Percentiles rank a stretch among this genome's conserved stretches.
Evolutionary conservation across 1,140 invertebrate genomes (phyloP).

Genomic region (Tetramorium parvispinum): DNA sequence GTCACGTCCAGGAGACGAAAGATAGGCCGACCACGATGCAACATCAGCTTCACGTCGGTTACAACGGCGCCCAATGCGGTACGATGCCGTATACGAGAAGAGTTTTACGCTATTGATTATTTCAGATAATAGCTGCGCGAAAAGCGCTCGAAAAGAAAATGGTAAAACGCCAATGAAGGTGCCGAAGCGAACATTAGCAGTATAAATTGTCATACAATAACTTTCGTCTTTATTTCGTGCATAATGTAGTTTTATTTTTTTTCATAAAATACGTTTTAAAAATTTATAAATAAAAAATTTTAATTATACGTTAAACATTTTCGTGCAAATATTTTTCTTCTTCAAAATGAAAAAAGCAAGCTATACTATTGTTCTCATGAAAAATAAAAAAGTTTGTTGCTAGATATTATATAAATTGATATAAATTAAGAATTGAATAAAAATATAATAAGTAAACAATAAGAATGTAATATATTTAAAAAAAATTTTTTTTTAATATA

Average conservation of each 20-base stretch:
- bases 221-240: not conserved
- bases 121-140: not conserved
- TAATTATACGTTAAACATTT: not conserved
- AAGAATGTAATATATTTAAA: not conserved
- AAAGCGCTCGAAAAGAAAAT: not conserved
- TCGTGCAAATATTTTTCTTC: not conserved
- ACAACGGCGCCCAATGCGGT: slow-evolving; percentile 70
- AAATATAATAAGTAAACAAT: not conserved
- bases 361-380: not conserved
- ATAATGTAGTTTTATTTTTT: not conserved
- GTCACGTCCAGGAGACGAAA: slow-evolving; percentile 63
- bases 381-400: not conserved
- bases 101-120: not conserved
- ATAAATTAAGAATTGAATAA: not conserved
- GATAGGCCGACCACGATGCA: slow-evolving; percentile 68
- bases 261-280: not conserved
- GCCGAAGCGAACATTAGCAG: not conserved
- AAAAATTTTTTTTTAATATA: not conserved
- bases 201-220: not conserved
- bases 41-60: slow-evolving; percentile 75
- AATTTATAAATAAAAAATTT: not conserved
- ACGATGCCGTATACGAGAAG: slow-evolving; percentile 23
- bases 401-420: not conserved
- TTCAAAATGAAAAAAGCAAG: not conserved
- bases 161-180: not conserved